Conservation (phyloP, 2,113 vertebrate species). For the Copsychus sechellarum region DNA sequence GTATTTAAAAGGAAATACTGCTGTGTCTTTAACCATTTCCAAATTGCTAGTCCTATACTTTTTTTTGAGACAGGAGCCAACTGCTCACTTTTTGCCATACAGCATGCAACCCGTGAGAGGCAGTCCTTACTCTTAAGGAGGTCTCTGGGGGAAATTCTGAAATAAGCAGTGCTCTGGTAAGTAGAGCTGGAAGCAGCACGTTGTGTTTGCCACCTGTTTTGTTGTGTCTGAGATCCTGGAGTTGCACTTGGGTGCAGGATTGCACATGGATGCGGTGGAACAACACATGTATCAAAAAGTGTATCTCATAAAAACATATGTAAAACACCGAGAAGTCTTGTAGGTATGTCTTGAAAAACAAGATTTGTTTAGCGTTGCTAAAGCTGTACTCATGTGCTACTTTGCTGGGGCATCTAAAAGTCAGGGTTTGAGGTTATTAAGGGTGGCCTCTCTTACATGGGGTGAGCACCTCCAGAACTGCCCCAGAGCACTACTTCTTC, state of each 20-base stretch:
- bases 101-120: background rate
- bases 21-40: constrained; percentile 43
- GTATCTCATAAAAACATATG: background rate
- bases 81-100: background rate
- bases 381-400: background rate
- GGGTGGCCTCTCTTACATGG: background rate
- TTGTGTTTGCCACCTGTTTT: background rate
- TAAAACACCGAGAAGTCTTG: background rate
- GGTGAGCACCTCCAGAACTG: background rate
- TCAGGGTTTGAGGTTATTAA: background rate
- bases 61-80: background rate
- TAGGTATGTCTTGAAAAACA: constrained; percentile 4
- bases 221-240: background rate
- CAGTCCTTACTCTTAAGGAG: constrained; percentile 21
- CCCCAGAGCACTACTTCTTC: background rate
- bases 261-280: background rate
- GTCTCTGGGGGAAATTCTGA: background rate
- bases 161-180: background rate
- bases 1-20: background rate
- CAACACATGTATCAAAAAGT: background rate
- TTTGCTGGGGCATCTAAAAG: background rate
- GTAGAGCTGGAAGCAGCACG: background rate
- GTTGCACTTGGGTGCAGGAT: background rate
- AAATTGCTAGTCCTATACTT: background rate
- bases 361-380: background rate